Percentiles rank a stretch among this genome's conserved stretches.
phyloP scores from a whole-genome alignment of 2,113 vertebrate genomes.

The Ailurus styani region DNA sequence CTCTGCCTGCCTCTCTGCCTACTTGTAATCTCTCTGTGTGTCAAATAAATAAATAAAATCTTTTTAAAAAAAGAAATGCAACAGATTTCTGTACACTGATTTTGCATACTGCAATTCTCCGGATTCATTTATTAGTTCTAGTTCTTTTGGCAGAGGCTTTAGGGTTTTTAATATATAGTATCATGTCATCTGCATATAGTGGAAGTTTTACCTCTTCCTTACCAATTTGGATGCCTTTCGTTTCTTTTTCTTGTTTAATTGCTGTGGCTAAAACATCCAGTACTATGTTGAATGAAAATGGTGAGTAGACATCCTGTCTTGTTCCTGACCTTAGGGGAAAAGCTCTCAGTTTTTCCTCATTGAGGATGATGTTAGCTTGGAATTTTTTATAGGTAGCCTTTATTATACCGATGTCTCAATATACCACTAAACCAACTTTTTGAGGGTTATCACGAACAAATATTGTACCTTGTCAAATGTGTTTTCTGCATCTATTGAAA shows the following conservation, averaged over 20 bases:
- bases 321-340: neutral
- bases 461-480: neutral
- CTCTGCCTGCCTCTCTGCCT: too few relatives aligned
- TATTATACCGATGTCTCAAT: neutral
- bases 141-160: neutral
- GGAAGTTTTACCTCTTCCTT: neutral
- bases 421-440: neutral
- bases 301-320: neutral
- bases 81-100: neutral
- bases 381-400: neutral
- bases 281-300: neutral
- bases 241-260: neutral
- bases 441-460: neutral
- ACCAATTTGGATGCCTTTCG: neutral
- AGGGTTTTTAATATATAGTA: neutral
- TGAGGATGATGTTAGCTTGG: neutral
- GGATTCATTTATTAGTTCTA: neutral
- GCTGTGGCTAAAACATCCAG: neutral
- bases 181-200: neutral
- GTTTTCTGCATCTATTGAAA: neutral
- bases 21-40: too few relatives aligned
- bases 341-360: neutral
- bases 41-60: too few relatives aligned
- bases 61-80: too few relatives aligned
- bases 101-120: neutral